Conservation (phyloP, 2,797 vertebrate genomes). For the Gobio occitaniae region DNA sequence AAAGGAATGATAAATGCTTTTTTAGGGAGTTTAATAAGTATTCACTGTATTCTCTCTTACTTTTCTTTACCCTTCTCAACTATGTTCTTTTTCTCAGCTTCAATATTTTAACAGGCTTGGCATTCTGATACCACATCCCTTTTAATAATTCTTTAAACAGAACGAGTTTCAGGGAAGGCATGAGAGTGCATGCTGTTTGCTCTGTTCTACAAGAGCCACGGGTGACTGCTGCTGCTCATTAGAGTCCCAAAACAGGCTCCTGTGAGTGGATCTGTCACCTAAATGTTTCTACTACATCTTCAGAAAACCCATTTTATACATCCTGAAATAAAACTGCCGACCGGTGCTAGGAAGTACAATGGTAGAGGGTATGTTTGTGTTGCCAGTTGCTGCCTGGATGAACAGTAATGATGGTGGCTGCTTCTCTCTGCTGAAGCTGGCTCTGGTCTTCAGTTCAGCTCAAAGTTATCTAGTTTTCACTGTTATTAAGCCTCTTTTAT, state of each 20-base stretch:
- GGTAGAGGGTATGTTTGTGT: slow-evolving; percentile 3
- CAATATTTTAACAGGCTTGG: slow-evolving; percentile 22
- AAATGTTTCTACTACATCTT: slow-evolving; percentile 69
- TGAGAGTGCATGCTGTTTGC: slow-evolving; percentile 46
- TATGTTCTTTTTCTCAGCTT: neutral
- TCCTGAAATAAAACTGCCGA: slow-evolving; percentile 27
- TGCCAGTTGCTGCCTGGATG: neutral
- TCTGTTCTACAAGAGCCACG: slow-evolving; percentile 65
- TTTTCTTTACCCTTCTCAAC: neutral
- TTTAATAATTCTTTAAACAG: slow-evolving; percentile 57
- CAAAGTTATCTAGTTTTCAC: neutral
- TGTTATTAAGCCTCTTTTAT: neutral
- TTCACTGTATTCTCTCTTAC: slow-evolving; percentile 6
- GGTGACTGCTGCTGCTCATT: slow-evolving; percentile 69
- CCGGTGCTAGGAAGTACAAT: neutral
- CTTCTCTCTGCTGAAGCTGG: neutral
- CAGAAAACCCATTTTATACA: slow-evolving; percentile 70
- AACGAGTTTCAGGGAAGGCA: slow-evolving; percentile 48
- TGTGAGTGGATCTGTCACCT: slow-evolving; percentile 68
- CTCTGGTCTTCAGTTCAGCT: slow-evolving; percentile 1
- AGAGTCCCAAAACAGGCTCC: slow-evolving; percentile 65
- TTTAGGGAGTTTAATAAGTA: neutral
- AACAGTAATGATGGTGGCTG: neutral
- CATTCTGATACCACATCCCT: slow-evolving; percentile 27
- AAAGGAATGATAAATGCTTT: slow-evolving; percentile 12